Base-by-base conservation (phyloP, 1,140 invertebrate species). In the Drosophila kohkoa region DNA sequence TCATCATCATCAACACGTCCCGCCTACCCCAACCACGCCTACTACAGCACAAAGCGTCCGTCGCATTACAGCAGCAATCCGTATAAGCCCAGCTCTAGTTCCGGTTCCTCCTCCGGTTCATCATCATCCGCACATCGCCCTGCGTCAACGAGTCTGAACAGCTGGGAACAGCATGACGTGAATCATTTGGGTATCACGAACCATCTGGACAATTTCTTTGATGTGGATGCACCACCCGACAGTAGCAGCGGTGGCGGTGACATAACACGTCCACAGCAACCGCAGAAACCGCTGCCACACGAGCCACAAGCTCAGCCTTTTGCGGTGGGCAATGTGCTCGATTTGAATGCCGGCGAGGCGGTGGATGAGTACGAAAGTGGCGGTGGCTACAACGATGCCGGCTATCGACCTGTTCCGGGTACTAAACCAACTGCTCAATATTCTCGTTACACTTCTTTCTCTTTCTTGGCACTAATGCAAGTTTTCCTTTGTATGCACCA, bases 341-440 rank as follows among this genome's bases (percentile, higher is more conserved):
- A 92, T 35, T 28, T 92, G 49, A 92, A 92, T 65, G 88, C 85
- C 2, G 91, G 91, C 59, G 91, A 92, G 70, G 85, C 91, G 4
- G 82, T 69, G 6, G 88, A 92, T 52, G 90, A 92, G 32, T 92
- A 91, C 60, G 74, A 70, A 16, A 75, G 73, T 52, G 74, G 71
- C 32, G 74, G 72, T 45, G 74, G 62, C 66, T 79, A 83, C 55
- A 69, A 89, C 41, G 83, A 83, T 43, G 80, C 63, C 73, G 79
- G 60, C 20, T 92, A 89, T 91, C 92, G 91, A 65, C 92, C 92
- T 74, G 86, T 92, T 68, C 91, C 92, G 77, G 92, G 92, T 92
- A 92, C 81, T 75, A 75, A 77, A 55, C 65, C 57, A 65, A 82
- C 60, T 63, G 30, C 52, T 48, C 64, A 63, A 80, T 45, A 64